phyloP scores from a whole-genome alignment of 2,113 vertebrate genomes.

The Rafetus swinhoei region DNA sequence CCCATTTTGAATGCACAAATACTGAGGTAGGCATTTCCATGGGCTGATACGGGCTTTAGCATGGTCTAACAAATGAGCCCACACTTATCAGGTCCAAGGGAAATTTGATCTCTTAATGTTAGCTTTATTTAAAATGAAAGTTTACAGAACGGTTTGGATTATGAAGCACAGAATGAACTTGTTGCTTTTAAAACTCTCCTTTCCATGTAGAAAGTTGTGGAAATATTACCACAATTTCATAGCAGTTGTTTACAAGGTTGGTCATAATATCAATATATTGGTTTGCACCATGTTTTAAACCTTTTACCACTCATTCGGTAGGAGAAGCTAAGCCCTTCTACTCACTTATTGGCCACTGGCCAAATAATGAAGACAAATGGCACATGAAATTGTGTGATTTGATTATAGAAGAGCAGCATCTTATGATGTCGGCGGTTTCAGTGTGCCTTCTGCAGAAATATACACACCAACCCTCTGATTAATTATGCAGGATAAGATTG shows the following conservation, averaged over 20 bases:
- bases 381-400: slow-evolving; percentile 14
- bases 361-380: slow-evolving; percentile 65
- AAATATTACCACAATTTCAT: background rate
- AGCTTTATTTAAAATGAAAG: background rate
- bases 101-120: background rate
- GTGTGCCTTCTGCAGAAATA: slow-evolving; percentile 11
- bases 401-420: slow-evolving; percentile 50
- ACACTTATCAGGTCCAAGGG: background rate
- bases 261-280: background rate
- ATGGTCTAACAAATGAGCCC: background rate
- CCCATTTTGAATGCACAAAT: background rate
- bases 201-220: background rate
- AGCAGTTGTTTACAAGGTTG: background rate
- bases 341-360: slow-evolving; percentile 22
- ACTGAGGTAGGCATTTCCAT: background rate
- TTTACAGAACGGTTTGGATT: background rate
- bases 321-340: slow-evolving; percentile 20
- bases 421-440: slow-evolving; percentile 26
- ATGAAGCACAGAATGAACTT: background rate
- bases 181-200: background rate
- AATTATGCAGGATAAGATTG: slow-evolving; percentile 6
- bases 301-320: background rate
- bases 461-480: background rate
- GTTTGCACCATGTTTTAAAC: background rate
- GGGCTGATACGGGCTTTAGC: background rate